Percentiles rank a stretch among this genome's conserved stretches.
Evolutionary conservation across 2,888 invertebrate genomes (phyloP).

Genomic region (Arge pagana): DNA sequence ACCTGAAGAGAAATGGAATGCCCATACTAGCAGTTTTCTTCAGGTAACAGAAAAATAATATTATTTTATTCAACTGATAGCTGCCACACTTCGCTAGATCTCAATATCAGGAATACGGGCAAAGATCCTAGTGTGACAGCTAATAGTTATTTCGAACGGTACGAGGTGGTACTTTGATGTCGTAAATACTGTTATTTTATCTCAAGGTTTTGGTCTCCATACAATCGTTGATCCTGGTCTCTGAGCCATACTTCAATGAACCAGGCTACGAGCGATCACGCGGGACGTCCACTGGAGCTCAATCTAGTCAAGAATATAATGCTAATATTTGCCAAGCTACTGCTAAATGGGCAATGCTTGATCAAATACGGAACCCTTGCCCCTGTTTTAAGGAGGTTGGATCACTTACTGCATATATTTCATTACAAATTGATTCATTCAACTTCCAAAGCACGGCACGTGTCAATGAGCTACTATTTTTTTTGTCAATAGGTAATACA

Average conservation of each 20-base stretch:
- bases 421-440: background rate
- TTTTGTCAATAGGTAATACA: conserved; percentile 73
- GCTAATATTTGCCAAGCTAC: conserved; percentile 94
- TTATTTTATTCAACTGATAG: too few species aligned
- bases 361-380: conserved; percentile 87
- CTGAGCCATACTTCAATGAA: conserved; percentile 94
- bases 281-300: conserved; percentile 85
- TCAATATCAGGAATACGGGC: too few species aligned
- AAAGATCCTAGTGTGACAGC: too few species aligned
- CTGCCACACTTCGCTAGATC: too few species aligned
- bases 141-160: background rate
- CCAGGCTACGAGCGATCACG: conserved; percentile 91
- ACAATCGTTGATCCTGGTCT: conserved; percentile 88
- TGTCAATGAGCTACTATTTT: too few species aligned
- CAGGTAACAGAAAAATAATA: too few species aligned
- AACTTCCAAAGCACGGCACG: background rate
- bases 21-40: conserved; percentile 91
- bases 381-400: conserved; percentile 87
- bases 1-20: conserved; percentile 97
- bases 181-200: conserved; percentile 21
- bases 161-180: background rate
- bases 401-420: background rate
- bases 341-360: conserved; percentile 95
- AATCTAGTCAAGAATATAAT: conserved; percentile 92
- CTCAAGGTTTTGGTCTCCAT: conserved; percentile 85